A percentile compares a stretch with the other conserved stretches of the same genome.
phyloP scores from a whole-genome alignment of 2,888 invertebrate species.

The Branchellion lobata region DNA sequence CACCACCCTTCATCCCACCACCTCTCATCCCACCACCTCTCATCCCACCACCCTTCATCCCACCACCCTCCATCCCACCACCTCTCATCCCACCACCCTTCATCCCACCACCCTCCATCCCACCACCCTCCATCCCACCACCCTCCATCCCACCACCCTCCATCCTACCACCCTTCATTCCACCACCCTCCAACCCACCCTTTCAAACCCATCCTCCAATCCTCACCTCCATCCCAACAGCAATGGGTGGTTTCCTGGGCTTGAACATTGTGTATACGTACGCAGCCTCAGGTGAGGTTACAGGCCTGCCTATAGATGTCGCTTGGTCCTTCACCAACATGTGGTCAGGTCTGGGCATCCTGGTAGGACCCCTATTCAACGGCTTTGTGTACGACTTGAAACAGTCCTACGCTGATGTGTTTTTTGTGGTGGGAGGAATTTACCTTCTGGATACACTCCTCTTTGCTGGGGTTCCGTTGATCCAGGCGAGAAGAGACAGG shows the following conservation, averaged over 20 bases:
- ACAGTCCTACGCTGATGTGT: conserved; percentile 54
- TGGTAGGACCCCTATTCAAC: conserved; percentile 54
- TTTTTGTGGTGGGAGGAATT: conserved; percentile 53
- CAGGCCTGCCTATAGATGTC: conserved; percentile 53
- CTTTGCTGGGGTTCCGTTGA: conserved; percentile 52
- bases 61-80: too few relatives aligned
- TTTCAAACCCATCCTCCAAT: too few relatives aligned
- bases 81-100: too few relatives aligned
- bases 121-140: too few relatives aligned
- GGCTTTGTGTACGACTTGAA: conserved; percentile 53
- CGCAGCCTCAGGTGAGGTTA: conserved; percentile 55
- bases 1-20: too few relatives aligned
- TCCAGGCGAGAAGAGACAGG: conserved; percentile 45
- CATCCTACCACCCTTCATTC: not conserved
- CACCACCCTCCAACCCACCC: not conserved
- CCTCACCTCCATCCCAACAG: conserved; percentile 45
- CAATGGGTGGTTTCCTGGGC: conserved; percentile 55
- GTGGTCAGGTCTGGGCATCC: conserved; percentile 55
- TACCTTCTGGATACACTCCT: conserved; percentile 52
- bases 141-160: not conserved
- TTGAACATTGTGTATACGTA: conserved; percentile 55
- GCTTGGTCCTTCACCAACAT: conserved; percentile 55
- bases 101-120: too few relatives aligned
- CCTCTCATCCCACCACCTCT: too few relatives aligned
- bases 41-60: too few relatives aligned